phyloP scores from a whole-genome alignment of 2,113 vertebrate species.

The Saccopteryx bilineata region DNA sequence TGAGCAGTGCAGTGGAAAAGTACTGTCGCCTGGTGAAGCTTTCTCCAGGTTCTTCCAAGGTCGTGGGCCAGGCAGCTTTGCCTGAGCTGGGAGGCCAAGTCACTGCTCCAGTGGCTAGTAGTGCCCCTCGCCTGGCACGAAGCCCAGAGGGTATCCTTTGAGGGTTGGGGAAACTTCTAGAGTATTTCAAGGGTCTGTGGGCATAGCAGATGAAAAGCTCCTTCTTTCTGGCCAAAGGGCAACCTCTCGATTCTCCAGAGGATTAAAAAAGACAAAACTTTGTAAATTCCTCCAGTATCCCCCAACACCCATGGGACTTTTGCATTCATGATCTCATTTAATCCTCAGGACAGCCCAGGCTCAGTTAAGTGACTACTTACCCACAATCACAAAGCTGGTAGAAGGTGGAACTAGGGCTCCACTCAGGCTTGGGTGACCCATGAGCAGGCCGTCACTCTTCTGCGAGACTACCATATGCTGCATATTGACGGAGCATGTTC shows the following conservation, averaged over 20 bases:
- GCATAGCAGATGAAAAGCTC: background rate
- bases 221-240: background rate
- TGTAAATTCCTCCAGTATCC: background rate
- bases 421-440: background rate
- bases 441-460: background rate
- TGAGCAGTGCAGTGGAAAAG: slow-evolving; percentile 76
- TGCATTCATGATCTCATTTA: background rate
- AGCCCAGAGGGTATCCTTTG: background rate
- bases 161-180: background rate
- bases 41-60: slow-evolving; percentile 77
- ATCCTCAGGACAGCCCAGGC: background rate
- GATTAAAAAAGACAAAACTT: background rate
- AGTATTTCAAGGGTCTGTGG: background rate
- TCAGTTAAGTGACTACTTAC: background rate
- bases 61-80: slow-evolving; percentile 60
- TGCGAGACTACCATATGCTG: background rate
- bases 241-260: background rate
- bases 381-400: background rate
- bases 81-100: slow-evolving; percentile 28
- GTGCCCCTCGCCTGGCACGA: background rate
- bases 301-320: background rate
- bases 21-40: slow-evolving; percentile 75
- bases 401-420: background rate
- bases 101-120: background rate
- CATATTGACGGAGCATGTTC: background rate